Base-by-base conservation (phyloP, 2,797 vertebrate genomes). In the Brachymystax lenok region DNA sequence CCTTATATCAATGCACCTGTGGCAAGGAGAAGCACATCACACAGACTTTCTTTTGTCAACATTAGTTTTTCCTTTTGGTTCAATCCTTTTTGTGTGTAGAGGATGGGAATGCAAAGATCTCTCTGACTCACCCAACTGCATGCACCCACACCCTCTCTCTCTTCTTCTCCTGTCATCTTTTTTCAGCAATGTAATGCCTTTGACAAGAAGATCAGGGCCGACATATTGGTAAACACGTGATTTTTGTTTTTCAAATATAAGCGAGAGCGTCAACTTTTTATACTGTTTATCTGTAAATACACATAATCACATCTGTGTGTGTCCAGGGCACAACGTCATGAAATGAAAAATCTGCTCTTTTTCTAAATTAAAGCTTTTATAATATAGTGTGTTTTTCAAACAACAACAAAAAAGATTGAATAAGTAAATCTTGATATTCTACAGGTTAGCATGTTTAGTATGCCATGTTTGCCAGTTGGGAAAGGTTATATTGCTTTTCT, bases 21-120 rank as follows among this genome's bases (percentile, higher is more conserved):
- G 97, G 96, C 97, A 97, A 96, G 96, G 96, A 98, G 95, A 98
- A 99, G 97, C 98, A 99, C 97, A 98, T 96, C 94, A 90, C 90
- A 90, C 88, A 84, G 87, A 93, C 89, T 90, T 92, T 89, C 77
- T 85, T 89, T 88, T 90, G 83, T 86, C 84, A 77, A 69, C 93
- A 89, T 84, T 93, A 94, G 91, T 92, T 92, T 93, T 89, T 78
- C 21, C 24, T 85, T 86, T 88, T 88, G 86, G 83, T 88, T 84
- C 84, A 92, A 92, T 88, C 79, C 91, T 93, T 90, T 50, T 51
- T 77, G 77, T 80, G 78, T 84, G 75, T 73, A 54, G 73, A 73
- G 50, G 28, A 71, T n/a, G 67, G 80, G 88, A 92, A 89, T 89
- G 89, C 90, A 90, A 91, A 89, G 87, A 91, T 88, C 87, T 86